Percentiles rank a stretch among this genome's conserved stretches.
These are phyloP conservation scores for Gryllus bimaculatus DNA, from an alignment of 1,140 invertebrate species.

Conservation along the genomic window DNA sequence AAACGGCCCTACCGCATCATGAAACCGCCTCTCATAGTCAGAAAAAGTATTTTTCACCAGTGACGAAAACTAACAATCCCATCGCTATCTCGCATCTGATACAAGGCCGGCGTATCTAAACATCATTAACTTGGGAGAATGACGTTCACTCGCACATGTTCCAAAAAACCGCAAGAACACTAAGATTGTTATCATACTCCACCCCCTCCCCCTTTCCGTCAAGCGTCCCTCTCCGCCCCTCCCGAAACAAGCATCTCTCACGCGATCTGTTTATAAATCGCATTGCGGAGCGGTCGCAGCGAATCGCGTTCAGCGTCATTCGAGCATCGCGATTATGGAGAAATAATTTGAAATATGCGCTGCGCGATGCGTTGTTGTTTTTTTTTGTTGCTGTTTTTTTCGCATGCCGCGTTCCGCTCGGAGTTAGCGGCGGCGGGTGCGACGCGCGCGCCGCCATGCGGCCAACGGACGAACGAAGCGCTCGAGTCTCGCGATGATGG, in stretches of 20 bases:
- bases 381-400: neutral
- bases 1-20: too few species aligned
- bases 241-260: neutral
- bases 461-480: neutral
- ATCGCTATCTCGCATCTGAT: neutral
- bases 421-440: neutral
- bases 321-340: neutral
- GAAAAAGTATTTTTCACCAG: neutral
- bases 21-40: neutral
- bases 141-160: neutral
- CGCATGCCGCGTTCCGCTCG: neutral
- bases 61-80: neutral
- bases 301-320: neutral
- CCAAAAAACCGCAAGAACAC: neutral
- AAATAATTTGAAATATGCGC: slow-evolving; percentile 1
- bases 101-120: neutral
- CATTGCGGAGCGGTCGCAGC: neutral
- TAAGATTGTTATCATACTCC: neutral
- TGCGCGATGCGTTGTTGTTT: neutral
- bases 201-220: too few species aligned
- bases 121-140: neutral
- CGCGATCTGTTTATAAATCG: slow-evolving; percentile 1
- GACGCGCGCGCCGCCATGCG: neutral
- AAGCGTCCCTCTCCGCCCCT: neutral
- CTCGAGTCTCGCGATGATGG: neutral